Evolutionary conservation across 2,888 invertebrate genomes (phyloP).

Genomic region (Lasioglossum figueresi): DNA sequence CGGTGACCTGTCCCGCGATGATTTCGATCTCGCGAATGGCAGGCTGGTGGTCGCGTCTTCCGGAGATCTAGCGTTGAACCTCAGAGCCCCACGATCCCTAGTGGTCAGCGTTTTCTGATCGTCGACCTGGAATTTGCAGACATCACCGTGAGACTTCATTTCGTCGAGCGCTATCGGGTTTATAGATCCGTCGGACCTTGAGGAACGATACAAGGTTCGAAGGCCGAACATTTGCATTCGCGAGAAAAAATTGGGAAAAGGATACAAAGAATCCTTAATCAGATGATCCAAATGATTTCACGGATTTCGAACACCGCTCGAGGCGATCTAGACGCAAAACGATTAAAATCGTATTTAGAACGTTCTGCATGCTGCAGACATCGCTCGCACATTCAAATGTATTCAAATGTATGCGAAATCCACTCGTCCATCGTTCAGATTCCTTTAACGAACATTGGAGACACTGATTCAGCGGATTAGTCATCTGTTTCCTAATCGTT

Average conservation of each 20-base stretch:
- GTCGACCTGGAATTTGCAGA: conserved; percentile 69
- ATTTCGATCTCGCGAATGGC: conserved; percentile 55
- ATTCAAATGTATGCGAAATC: conserved; percentile 36
- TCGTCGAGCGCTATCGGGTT: background rate
- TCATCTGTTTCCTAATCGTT: background rate
- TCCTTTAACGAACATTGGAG: background rate
- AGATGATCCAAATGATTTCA: conserved; percentile 53
- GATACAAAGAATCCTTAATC: background rate
- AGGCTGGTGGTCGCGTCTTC: conserved; percentile 65
- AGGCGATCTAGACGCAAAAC: conserved; percentile 51
- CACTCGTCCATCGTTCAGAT: background rate
- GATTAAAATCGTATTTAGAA: conserved; percentile 3
- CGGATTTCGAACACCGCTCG: conserved; percentile 47
- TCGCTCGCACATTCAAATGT: conserved; percentile 32
- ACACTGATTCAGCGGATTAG: background rate
- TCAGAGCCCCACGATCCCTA: conserved; percentile 72
- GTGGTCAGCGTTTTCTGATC: conserved; percentile 68
- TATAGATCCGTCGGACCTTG: background rate
- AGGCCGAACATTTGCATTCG: background rate
- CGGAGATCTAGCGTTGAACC: conserved; percentile 70
- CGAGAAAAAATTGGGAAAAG: background rate
- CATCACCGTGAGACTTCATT: background rate
- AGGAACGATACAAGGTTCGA: background rate
- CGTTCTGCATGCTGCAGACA: conserved; percentile 2
- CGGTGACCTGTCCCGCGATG: conserved; percentile 44